Evolutionary conservation across 2,113 vertebrate genomes (phyloP), one percentile per base, ranked within the genome.

Genomic region (Balaenoptera acutorostrata): DNA sequence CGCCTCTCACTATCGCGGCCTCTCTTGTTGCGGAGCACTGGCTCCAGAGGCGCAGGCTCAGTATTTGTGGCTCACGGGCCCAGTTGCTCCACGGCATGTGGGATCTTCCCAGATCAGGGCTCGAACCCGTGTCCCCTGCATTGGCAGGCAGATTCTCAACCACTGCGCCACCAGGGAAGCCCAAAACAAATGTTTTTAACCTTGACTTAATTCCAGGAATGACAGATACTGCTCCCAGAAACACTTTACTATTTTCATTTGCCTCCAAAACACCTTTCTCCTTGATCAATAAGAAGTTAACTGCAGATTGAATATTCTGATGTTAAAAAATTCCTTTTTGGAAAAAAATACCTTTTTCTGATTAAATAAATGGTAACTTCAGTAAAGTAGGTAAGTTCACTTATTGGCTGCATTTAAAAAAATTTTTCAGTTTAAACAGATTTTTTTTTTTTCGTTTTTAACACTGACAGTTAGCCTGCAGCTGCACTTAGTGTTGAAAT

Each of bases 401-500:
- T 17, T 83, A n/a, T 71, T 95, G 75, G 17, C 63, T 6, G 83
- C 66, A 85, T 77, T 77, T 41, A 25, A 90, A 83, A 68, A 17
- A 12, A 71, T 90, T 77, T 97, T 97, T 97, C 63, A 92, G 93
- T 98, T 98, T 97, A 96, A 96, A 96, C 95, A 75, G 90, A 90
- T 57, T 57, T 57, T 57, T 71, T 72, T 98, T 98, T 97, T 69
- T 92, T 98, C 25, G 23, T 95, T 96, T 97, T 39, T 83, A 96
- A 96, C 75, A 95, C 78, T 87, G 96, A 91, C 90, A 96, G 93
- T 98, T 98, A 98, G 87, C 96, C 97, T 84, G 98, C 98, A 99
- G 98, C 98, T 98, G 98, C 96, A 69, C 46, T 97, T 96, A 95
- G 90, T 98, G 97, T 96, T 98, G 96, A 98, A 98, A 97, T 97